Conservation (phyloP, 2,797 vertebrate genomes). For the Gambusia yucatana region DNA sequence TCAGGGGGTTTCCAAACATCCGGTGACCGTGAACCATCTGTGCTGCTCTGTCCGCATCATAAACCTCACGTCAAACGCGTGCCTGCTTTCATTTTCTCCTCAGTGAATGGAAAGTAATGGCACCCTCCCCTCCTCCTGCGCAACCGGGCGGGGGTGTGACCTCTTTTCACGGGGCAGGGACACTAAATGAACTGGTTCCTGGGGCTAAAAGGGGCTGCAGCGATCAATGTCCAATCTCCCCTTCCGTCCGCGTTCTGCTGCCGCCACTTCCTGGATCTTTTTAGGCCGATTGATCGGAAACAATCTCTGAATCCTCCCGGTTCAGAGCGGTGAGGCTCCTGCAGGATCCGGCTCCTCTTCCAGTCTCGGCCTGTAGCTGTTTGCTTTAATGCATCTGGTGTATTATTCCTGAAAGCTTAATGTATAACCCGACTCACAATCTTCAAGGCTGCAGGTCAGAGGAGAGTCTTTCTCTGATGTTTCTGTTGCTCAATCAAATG, state of each 20-base stretch:
- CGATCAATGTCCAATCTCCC: conserved; percentile 62
- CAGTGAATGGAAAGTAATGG: conserved; percentile 72
- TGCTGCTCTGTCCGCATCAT: conserved; percentile 52
- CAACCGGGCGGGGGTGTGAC: conserved; percentile 53
- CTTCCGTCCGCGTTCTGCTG: conserved; percentile 54
- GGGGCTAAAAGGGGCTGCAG: conserved; percentile 47
- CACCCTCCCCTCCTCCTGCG: conserved; percentile 17
- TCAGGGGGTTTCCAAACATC: conserved; percentile 68
- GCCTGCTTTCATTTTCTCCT: conserved; percentile 65
- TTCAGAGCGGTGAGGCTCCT: conserved; percentile 25
- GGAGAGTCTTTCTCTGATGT: conserved; percentile 26
- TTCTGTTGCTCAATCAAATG: conserved; percentile 20
- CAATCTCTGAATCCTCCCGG: conserved; percentile 24
- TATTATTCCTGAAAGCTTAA: conserved; percentile 24
- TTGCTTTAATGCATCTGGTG: conserved; percentile 29
- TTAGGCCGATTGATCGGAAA: conserved; percentile 56
- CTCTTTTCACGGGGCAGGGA: conserved; percentile 52
- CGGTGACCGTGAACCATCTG: conserved; percentile 62
- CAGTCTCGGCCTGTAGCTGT: conserved; percentile 16
- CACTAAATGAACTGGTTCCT: conserved; percentile 68
- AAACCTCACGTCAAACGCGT: conserved; percentile 69
- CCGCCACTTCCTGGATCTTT: conserved; percentile 62
- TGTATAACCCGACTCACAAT: conserved; percentile 28
- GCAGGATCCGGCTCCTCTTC: conserved; percentile 23
- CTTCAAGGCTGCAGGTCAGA: neutral